Evolutionary conservation across 2,888 invertebrate species (phyloP).

Genomic region (Drosophila ezoana): DNA sequence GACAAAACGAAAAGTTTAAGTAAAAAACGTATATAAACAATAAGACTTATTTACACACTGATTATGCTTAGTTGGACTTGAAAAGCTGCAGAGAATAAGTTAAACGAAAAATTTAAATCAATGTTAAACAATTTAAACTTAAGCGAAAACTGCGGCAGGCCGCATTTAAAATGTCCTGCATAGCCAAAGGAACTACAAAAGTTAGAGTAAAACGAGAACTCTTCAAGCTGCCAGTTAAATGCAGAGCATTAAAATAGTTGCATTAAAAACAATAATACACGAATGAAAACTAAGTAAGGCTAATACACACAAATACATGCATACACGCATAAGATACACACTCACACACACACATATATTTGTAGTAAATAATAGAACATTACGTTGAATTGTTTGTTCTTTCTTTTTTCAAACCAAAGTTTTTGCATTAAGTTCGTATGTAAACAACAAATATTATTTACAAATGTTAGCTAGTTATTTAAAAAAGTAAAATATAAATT

Average conservation of each 20-base stretch:
- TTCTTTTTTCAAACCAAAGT: constrained; percentile 13
- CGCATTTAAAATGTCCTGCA: constrained; percentile 61
- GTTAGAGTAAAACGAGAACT: constrained; percentile 4
- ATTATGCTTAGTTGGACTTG: constrained; percentile 79
- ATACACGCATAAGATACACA: constrained; percentile 13
- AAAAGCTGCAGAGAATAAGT: constrained; percentile 42
- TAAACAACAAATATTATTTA: constrained; percentile 28
- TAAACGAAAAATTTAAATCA: constrained; percentile 32
- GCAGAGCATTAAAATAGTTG: constrained; percentile 33
- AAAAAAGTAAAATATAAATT: constrained; percentile 59
- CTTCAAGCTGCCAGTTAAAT: constrained; percentile 2
- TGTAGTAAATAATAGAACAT: constrained; percentile 48
- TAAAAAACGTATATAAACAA: constrained; percentile 57
- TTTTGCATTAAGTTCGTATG: constrained; percentile 60
- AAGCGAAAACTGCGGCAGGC: constrained; percentile 67
- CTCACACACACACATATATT: constrained; percentile 13
- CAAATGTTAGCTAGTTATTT: constrained; percentile 80
- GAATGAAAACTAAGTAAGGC: constrained; percentile 42
- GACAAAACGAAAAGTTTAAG: constrained; percentile 28
- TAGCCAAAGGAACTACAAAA: constrained; percentile 24
- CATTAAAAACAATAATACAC: constrained; percentile 22
- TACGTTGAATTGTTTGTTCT: constrained; percentile 70
- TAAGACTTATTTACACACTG: constrained; percentile 81
- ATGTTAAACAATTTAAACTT: constrained; percentile 50
- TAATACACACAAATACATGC: constrained; percentile 18